A percentile compares a stretch with the other conserved stretches of the same genome.
These are phyloP conservation scores for Anoncus sp. DNA, from an alignment of 2,888 invertebrate species.

Conservation along the genomic window DNA sequence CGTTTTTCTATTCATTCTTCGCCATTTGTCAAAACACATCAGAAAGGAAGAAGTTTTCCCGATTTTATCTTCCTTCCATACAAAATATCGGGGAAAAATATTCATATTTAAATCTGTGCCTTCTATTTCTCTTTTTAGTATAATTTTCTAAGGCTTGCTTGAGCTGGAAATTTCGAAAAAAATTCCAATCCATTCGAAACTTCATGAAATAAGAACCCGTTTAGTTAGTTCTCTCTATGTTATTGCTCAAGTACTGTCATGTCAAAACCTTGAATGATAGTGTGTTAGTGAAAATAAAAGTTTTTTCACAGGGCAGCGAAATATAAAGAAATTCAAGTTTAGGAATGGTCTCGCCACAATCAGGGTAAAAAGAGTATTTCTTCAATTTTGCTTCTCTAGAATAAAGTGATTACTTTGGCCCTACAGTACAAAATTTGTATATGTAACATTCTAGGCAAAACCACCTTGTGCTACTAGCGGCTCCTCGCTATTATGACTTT, in stretches of 20 bases:
- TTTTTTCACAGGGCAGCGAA: background rate
- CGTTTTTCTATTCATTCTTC: no score
- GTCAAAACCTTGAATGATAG: background rate
- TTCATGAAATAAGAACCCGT: background rate
- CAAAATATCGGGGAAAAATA: background rate
- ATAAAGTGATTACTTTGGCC: conserved; percentile 37
- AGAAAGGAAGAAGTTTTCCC: background rate
- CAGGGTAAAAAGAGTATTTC: background rate
- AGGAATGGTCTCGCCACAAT: background rate
- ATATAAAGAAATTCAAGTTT: background rate
- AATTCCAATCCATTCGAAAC: background rate
- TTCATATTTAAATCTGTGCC: background rate
- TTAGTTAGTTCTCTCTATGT: background rate
- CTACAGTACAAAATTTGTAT: conserved; percentile 3
- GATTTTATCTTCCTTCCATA: background rate
- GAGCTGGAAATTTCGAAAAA: background rate
- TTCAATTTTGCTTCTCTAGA: conserved; percentile 10
- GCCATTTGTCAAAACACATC: no score
- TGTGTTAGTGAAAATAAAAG: background rate
- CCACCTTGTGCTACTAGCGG: conserved; percentile 34
- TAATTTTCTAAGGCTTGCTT: background rate
- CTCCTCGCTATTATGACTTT: conserved; percentile 52
- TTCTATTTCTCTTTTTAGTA: background rate
- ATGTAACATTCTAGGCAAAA: conserved; percentile 22
- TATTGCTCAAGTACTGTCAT: background rate